These are phyloP conservation scores for Gasterosteus aculeatus DNA, from an alignment of 2,113 vertebrate species.

Conservation along the genomic window DNA sequence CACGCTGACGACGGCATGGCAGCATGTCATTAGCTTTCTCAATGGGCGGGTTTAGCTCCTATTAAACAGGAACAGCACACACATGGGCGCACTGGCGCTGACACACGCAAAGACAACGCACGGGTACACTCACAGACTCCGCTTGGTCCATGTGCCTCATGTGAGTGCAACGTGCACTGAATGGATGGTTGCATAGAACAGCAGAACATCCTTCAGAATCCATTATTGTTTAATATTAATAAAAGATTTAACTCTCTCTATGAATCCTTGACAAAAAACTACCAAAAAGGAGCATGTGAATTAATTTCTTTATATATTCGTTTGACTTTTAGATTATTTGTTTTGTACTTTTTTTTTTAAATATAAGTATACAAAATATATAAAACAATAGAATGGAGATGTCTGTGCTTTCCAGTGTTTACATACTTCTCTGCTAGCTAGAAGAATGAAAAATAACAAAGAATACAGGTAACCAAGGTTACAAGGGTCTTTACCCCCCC, in stretches of 20 bases:
- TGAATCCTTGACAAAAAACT: background rate
- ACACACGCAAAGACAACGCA: slow-evolving; percentile 33
- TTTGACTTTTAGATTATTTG: background rate
- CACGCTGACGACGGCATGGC: slow-evolving; percentile 70
- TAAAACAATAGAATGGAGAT: background rate
- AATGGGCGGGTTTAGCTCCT: slow-evolving; percentile 74
- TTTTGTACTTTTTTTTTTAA: background rate
- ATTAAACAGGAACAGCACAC: slow-evolving; percentile 60
- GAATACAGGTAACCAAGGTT: background rate
- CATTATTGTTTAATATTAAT: background rate
- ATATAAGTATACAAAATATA: background rate
- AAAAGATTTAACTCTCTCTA: background rate
- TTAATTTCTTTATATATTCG: background rate
- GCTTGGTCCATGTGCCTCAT: slow-evolving; percentile 32
- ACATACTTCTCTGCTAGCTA: background rate
- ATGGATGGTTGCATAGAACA: background rate
- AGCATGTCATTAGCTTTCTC: slow-evolving; percentile 73
- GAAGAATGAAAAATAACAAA: background rate
- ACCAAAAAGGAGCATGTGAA: background rate
- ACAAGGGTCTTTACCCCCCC: background rate
- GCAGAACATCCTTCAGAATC: background rate
- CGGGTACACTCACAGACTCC: slow-evolving; percentile 17
- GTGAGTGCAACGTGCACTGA: slow-evolving; percentile 19
- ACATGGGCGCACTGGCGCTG: slow-evolving; percentile 1
- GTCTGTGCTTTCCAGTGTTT: background rate